These are phyloP conservation scores for Cotesia vestalis DNA, from an alignment of 1,140 invertebrate genomes.

Conservation along the genomic window DNA sequence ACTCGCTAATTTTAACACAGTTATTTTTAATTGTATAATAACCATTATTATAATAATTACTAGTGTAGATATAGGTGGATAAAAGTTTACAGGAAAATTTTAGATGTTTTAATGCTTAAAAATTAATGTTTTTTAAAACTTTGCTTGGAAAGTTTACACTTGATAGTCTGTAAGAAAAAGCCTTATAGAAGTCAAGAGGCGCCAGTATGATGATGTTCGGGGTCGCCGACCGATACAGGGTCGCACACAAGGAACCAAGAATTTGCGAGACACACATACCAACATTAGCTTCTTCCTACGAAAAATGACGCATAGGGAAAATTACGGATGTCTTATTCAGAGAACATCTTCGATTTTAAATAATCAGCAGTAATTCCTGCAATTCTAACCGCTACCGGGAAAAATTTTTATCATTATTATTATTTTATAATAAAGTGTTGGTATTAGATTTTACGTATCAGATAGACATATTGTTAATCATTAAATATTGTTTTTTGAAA, in stretches of 20 bases:
- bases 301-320: constrained; percentile 37
- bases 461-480: too few species aligned
- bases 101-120: not conserved
- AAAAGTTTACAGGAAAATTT: too few species aligned
- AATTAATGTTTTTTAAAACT: not conserved
- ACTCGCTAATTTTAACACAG: too few species aligned
- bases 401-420: not conserved
- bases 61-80: too few species aligned
- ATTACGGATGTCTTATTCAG: constrained; percentile 5
- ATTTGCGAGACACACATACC: constrained; percentile 30
- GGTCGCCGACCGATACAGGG: constrained; percentile 49
- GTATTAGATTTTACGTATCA: too few species aligned
- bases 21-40: too few species aligned
- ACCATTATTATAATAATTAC: too few species aligned
- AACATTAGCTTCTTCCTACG: constrained; percentile 17
- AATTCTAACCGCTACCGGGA: not conserved
- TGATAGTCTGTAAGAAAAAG: constrained; percentile 4
- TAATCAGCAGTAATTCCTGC: not conserved
- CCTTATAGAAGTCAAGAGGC: constrained; percentile 19
- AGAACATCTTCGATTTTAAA: constrained; percentile 23
- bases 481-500: too few species aligned
- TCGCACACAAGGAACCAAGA: constrained; percentile 40
- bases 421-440: too few species aligned
- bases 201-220: constrained; percentile 35
- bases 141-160: constrained; percentile 12